Percentiles rank a stretch among this genome's conserved stretches.
These are phyloP conservation scores for Sylvilagus floridanus DNA, from an alignment of 2,797 vertebrate genomes.

Conservation along the genomic window DNA sequence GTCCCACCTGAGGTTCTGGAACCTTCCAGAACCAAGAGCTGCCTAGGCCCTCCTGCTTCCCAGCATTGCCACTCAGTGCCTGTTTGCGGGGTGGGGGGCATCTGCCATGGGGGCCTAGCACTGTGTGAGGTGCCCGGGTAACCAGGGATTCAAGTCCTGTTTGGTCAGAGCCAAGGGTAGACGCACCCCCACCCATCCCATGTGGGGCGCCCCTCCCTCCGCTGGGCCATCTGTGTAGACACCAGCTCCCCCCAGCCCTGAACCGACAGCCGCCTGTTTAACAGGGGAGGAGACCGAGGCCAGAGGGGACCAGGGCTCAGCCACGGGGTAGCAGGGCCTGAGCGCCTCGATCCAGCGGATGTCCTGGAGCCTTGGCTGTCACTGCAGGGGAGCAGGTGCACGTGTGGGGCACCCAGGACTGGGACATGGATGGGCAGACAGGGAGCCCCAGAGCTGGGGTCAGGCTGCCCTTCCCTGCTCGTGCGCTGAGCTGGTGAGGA, in stretches of 20 bases:
- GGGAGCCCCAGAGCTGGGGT: neutral
- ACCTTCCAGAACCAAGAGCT: neutral
- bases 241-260: too few species aligned
- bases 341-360: neutral
- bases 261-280: neutral
- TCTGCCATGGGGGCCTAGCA: fast-evolving
- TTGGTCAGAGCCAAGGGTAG: neutral
- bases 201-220: too few species aligned
- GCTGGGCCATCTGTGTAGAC: neutral
- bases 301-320: neutral
- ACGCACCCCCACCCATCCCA: too few species aligned
- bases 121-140: neutral
- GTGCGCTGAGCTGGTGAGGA: neutral
- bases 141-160: neutral
- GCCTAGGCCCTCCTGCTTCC: neutral
- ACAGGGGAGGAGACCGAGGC: neutral
- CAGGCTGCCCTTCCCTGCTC: neutral
- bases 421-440: too few species aligned
- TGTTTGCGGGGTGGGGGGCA: neutral
- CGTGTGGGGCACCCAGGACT: neutral
- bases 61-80: neutral
- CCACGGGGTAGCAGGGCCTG: neutral
- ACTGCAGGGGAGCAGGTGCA: neutral
- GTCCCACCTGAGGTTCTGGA: neutral
- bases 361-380: neutral